Base-by-base conservation (phyloP, 2,888 invertebrate species). In the Meliscaeva auricollis region DNA sequence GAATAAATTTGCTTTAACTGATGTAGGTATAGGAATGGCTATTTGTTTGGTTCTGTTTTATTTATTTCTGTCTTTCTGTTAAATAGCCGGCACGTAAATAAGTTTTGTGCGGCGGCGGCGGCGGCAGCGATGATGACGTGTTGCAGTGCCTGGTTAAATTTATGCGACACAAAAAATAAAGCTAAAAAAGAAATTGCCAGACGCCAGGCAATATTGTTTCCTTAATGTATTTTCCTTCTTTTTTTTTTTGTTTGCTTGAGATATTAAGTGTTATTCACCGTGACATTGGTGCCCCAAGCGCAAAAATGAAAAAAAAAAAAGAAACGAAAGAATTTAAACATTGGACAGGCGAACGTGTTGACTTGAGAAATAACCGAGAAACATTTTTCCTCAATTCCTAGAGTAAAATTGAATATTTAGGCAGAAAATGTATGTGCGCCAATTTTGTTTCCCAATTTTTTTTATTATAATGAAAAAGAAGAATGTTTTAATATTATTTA, bases 241-340 rank as follows among this genome's bases (percentile, higher is more conserved):
- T 32, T 54, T n/a, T 22, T 38, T 41, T 22, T 22, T 52, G 6
- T 17, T 15, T 3, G 6, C 30, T 20, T 38, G 22, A 5, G 6
- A 22, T 62, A 62, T 62, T 62, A 44, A 62, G 44, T 62, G 26
- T 44, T 15, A 62, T 62, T 62, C 62, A 44, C 62, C 62, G 62
- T 62, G 62, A 44, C 62, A 62, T 62, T 62, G 62, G 44, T 26
- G 41, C 44, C 44, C 11, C 44, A 60, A 22, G 60, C 32, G 17
- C n/a, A n/a, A n/a, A n/a, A n/a, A 50, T 13, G 5, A 50, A 6
- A 26, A 4, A 7, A 20, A 20, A 35, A 56, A 32, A n/a, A 38
- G n/a, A 60, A 41, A 15, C 48, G 20, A 48, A 48, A 9, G 20
- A 48, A 20, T 48, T 48, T 48, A 8, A 17, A 48, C 9, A 48